These are phyloP conservation scores for Syngnathus floridae DNA, from an alignment of 2,113 vertebrate species.

Conservation along the genomic window DNA sequence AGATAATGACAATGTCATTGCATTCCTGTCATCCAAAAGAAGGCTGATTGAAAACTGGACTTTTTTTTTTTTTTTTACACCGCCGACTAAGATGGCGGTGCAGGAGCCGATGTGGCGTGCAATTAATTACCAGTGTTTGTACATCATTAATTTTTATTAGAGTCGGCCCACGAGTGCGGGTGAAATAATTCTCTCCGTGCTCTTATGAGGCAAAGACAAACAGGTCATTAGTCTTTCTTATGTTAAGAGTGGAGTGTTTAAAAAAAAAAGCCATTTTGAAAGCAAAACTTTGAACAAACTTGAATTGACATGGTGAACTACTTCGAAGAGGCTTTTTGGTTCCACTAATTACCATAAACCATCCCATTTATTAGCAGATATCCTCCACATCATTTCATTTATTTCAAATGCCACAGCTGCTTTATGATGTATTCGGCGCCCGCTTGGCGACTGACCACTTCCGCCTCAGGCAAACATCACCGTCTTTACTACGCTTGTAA, in stretches of 20 bases:
- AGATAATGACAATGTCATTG: not conserved
- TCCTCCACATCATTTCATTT: conserved; percentile 41
- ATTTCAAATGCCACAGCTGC: conserved; percentile 30
- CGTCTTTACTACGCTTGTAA: conserved; percentile 51
- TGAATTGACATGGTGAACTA: conserved; percentile 41
- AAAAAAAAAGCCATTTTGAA: conserved; percentile 6
- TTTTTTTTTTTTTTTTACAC: not conserved
- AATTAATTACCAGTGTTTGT: conserved; percentile 69
- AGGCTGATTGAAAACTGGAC: not conserved
- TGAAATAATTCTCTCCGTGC: conserved; percentile 37
- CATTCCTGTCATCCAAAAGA: not conserved
- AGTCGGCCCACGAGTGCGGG: conserved; percentile 51
- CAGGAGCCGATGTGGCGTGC: conserved; percentile 39
- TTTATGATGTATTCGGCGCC: conserved; percentile 27
- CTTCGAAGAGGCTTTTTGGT: conserved; percentile 18
- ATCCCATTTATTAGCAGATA: conserved; percentile 38
- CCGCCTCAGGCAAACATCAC: conserved; percentile 35
- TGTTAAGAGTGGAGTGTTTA: conserved; percentile 12
- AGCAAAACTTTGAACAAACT: not conserved
- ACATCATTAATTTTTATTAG: conserved; percentile 70
- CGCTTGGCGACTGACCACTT: conserved; percentile 36
- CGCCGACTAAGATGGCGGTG: conserved; percentile 45
- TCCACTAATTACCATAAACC: conserved; percentile 44
- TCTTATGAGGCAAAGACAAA: conserved; percentile 50
- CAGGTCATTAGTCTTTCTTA: conserved; percentile 51